phyloP scores from a whole-genome alignment of 2,888 invertebrate genomes.

The Campoplex nolae region DNA sequence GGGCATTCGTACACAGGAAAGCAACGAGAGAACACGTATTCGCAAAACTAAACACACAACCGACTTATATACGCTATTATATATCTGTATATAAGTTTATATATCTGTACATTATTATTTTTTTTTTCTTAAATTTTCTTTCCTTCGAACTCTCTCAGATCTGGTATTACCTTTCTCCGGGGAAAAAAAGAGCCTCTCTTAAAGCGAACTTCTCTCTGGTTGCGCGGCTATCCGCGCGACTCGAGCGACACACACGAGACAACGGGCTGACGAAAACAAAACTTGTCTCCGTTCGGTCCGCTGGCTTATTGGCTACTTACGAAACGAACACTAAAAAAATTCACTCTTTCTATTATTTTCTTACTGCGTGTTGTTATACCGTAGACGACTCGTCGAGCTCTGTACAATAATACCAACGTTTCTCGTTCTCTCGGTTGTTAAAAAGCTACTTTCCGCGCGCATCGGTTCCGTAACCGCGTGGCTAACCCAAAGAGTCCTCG shows the following conservation, averaged over 20 bases:
- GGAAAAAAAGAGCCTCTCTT: constrained; percentile 30
- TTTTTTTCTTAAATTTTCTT: constrained; percentile 29
- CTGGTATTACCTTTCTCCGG: constrained; percentile 61
- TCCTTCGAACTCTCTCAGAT: constrained; percentile 12
- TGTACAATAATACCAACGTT: constrained; percentile 64
- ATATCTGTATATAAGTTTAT: too few relatives aligned
- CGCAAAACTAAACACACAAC: constrained; percentile 34
- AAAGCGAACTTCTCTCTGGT: constrained; percentile 8
- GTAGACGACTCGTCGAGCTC: constrained; percentile 60
- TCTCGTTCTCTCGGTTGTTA: constrained; percentile 60
- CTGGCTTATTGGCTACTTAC: constrained; percentile 61
- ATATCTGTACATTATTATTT: neutral
- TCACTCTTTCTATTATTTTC: neutral
- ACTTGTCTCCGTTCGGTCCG: neutral
- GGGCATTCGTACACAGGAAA: constrained; percentile 65
- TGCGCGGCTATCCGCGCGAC: constrained; percentile 37
- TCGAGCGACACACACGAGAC: constrained; percentile 47
- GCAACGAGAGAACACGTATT: constrained; percentile 48
- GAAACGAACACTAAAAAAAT: constrained; percentile 3
- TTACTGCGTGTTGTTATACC: constrained; percentile 41
- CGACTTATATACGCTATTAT: constrained; percentile 24
- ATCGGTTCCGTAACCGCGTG: constrained; percentile 68
- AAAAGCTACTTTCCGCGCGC: constrained; percentile 63
- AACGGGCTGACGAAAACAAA: constrained; percentile 31
- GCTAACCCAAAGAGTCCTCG: constrained; percentile 59